Conservation (phyloP, 2,888 invertebrate species). For the Eupithecia abbreviata region DNA sequence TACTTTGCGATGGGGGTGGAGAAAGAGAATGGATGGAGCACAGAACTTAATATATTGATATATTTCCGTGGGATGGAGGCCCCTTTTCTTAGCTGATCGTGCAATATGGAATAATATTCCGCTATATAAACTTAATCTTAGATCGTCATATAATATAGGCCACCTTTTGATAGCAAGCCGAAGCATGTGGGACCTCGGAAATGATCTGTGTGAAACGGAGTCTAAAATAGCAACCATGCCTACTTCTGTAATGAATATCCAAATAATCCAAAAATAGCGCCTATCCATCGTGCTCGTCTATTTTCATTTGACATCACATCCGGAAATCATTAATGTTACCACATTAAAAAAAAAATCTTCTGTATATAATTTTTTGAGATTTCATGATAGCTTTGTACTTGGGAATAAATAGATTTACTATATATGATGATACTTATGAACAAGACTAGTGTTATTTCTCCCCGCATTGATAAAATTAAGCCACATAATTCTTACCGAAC, state of each 20-base stretch:
- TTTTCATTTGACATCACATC: slow-evolving; percentile 65
- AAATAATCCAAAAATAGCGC: slow-evolving; percentile 81
- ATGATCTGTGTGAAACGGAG: slow-evolving; percentile 48
- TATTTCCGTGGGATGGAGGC: too few relatives aligned
- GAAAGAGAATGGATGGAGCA: not conserved
- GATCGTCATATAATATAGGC: not conserved
- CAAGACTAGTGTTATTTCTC: not conserved
- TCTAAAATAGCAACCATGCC: slow-evolving; percentile 76
- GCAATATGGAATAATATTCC: not conserved
- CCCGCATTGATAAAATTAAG: not conserved
- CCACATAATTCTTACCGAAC: not conserved
- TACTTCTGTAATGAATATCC: slow-evolving; percentile 66
- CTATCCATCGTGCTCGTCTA: slow-evolving; percentile 52
- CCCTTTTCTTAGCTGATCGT: not conserved
- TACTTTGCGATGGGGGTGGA: not conserved
- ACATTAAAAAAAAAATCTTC: slow-evolving; percentile 1
- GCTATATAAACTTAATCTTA: not conserved
- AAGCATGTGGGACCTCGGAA: not conserved
- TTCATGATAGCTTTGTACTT: not conserved
- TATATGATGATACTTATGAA: not conserved
- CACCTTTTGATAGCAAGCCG: not conserved
- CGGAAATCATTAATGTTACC: slow-evolving; percentile 39
- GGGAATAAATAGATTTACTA: not conserved
- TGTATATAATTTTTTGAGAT: not conserved
- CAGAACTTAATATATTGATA: too few relatives aligned